These are phyloP conservation scores for Scartelaos histophorus DNA, from an alignment of 2,113 vertebrate species.

Conservation along the genomic window DNA sequence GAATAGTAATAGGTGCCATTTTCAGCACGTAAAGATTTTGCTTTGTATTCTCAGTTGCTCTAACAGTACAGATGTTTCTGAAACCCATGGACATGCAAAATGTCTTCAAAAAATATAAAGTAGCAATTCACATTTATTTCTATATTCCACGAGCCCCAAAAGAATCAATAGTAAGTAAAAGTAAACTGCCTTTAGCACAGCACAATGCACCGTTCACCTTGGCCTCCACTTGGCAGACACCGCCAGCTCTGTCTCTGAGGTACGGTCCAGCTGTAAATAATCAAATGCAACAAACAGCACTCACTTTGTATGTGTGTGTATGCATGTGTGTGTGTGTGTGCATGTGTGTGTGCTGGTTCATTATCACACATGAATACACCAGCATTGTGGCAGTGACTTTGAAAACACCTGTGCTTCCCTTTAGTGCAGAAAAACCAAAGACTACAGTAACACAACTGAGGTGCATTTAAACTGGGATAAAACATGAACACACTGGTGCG, in stretches of 20 bases:
- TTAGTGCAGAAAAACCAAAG: not conserved
- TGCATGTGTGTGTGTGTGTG: not conserved
- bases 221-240: not conserved
- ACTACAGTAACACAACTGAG: not conserved
- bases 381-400: not conserved
- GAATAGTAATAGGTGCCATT: too few relatives aligned
- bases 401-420: not conserved
- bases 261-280: constrained; percentile 4
- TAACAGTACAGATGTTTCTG: not conserved
- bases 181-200: not conserved
- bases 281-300: not conserved
- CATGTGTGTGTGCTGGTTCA: not conserved
- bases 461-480: not conserved
- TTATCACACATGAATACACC: constrained; percentile 2
- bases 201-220: not conserved
- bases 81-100: not conserved
- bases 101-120: too few relatives aligned
- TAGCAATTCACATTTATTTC: not conserved
- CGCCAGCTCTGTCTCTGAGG: not conserved
- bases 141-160: not conserved
- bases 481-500: too few relatives aligned
- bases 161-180: not conserved
- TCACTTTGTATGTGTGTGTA: not conserved
- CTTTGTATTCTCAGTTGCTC: too few relatives aligned
- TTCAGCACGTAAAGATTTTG: too few relatives aligned